phyloP scores from a whole-genome alignment of 2,888 invertebrate genomes.

The Troides oblongomaculatus region DNA sequence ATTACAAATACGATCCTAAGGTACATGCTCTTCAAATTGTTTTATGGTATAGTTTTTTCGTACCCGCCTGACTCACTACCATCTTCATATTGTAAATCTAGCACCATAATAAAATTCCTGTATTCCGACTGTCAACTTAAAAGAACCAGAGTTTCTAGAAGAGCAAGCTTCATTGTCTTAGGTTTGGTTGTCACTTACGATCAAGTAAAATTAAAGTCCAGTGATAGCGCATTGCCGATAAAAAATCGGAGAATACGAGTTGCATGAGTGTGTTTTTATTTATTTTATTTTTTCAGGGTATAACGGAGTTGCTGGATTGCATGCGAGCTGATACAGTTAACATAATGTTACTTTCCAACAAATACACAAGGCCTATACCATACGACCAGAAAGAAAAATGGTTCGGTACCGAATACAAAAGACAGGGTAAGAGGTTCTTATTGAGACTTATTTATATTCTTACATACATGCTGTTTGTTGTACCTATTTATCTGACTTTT shows the following conservation, averaged over 20 bases:
- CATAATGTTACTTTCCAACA: slow-evolving; percentile 84
- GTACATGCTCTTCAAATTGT: slow-evolving; percentile 45
- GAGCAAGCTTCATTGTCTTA: not conserved
- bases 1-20: slow-evolving; percentile 87
- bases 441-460: too few species aligned
- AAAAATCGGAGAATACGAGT: not conserved
- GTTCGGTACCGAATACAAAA: slow-evolving; percentile 90
- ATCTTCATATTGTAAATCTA: not conserved
- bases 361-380: slow-evolving; percentile 66
- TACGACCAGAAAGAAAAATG: slow-evolving; percentile 88
- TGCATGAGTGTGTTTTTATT: not conserved
- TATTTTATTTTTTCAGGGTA: slow-evolving; percentile 65
- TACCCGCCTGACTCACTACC: not conserved
- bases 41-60: not conserved
- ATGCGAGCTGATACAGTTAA: slow-evolving; percentile 84
- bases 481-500: too few species aligned
- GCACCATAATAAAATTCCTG: too few species aligned
- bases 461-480: too few species aligned
- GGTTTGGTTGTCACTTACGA: not conserved
- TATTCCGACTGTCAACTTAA: too few species aligned
- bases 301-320: slow-evolving; percentile 79
- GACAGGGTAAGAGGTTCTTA: slow-evolving; percentile 62
- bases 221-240: not conserved
- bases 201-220: not conserved
- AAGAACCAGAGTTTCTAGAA: too few species aligned